These are phyloP conservation scores for Acutogordius australiensis DNA, from an alignment of 2,888 invertebrate species.

Conservation along the genomic window DNA sequence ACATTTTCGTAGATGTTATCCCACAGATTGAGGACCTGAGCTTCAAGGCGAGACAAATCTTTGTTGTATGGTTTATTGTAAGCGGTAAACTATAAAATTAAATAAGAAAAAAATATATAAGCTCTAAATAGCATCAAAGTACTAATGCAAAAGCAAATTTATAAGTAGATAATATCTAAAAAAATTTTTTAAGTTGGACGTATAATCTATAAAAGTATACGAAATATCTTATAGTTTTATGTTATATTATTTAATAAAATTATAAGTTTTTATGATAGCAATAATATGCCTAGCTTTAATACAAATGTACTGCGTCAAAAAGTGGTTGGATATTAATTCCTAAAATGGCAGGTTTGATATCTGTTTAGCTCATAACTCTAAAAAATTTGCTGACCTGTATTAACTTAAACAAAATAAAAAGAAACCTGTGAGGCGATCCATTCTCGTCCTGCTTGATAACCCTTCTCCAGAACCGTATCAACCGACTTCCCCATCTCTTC, in stretches of 20 bases:
- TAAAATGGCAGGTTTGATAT: too few species aligned
- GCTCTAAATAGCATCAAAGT: background rate
- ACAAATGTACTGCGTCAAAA: too few species aligned
- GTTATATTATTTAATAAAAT: too few species aligned
- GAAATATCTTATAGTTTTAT: too few species aligned
- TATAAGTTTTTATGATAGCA: too few species aligned
- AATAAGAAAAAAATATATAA: background rate
- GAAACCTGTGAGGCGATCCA: background rate
- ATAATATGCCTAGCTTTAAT: too few species aligned
- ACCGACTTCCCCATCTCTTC: slow-evolving; percentile 4
- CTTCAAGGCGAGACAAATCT: background rate
- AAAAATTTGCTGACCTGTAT: too few species aligned
- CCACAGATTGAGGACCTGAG: background rate
- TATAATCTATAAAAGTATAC: too few species aligned
- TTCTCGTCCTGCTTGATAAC: slow-evolving; percentile 1
- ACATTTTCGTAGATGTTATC: background rate
- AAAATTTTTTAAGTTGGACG: too few species aligned
- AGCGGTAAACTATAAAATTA: background rate
- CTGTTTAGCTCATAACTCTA: too few species aligned
- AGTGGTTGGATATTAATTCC: too few species aligned
- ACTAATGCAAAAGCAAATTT: background rate
- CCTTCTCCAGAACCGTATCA: background rate
- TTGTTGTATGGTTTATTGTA: background rate
- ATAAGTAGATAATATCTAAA: too few species aligned
- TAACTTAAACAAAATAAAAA: background rate